Evolutionary conservation across 2,113 vertebrate species (phyloP), one percentile per base, ranked within the genome.

Genomic region (Tupaia tana): DNA sequence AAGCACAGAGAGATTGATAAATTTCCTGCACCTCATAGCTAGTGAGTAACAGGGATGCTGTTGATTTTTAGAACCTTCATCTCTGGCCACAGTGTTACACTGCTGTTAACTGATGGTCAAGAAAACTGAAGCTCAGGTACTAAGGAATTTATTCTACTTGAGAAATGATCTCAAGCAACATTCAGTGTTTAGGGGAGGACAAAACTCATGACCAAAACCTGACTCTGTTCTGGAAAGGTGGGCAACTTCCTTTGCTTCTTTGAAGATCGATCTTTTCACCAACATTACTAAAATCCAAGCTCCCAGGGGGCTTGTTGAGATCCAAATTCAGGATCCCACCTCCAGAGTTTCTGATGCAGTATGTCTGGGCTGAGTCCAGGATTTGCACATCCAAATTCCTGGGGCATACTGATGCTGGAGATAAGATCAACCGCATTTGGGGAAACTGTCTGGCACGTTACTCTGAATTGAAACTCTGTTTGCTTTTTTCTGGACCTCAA

Each of bases 41-140:
- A 71, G 13, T 13, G 27, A 79, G 78, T 61, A 66, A 78, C 27
- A 91, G 71, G 89, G 52, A 54, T 19, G 18, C 4, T 86, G 31
- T 61, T 86, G 63, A 82, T 66, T 90, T 92, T 82, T 61, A 86
- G 16, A 89, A 70, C 83, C 58, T 82, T 93, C 61, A 22, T n/a
- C 66, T 78, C 64, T 84, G 69, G 88, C 82, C 13, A 20, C 59
- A 56, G 14, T 13, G 34, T 61, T 78, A 74, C 16, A 73, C 70
- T 59, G 1, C n/a, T 90, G 95, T 92, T 34, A 71, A 29, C 5
- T 85, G 64, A 43, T 43, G 93, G 69, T 31, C 78, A 18, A 93
- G 63, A 52, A 87, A 91, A 61, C 27, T 25, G n/a, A 75, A 94
- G 12, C 58, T 86, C 34, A 22, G 66, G 59, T 12, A 56, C 22